Conservation (phyloP, 2,888 invertebrate genomes). For the Gari tellinella region DNA sequence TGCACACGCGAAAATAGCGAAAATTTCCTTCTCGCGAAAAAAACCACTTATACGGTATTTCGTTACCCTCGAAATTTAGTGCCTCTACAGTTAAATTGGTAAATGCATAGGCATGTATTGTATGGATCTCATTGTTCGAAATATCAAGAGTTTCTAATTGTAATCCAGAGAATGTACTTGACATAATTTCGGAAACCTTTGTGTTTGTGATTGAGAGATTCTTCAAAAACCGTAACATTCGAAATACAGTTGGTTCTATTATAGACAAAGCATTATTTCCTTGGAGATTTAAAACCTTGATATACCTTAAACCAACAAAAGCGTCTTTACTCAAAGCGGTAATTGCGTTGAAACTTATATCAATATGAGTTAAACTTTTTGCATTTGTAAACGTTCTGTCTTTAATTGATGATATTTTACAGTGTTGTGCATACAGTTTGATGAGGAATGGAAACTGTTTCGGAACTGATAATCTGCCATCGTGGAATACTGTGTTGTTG, state of each 20-base stretch:
- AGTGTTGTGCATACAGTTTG: constrained; percentile 2
- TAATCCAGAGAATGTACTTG: constrained; percentile 15
- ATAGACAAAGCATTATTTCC: not conserved
- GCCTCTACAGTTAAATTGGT: not conserved
- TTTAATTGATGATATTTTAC: not conserved
- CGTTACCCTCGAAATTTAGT: constrained; percentile 8
- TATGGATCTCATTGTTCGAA: constrained; percentile 1
- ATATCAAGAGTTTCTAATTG: constrained; percentile 6
- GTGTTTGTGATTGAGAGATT: not conserved
- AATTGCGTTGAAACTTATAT: constrained; percentile 11
- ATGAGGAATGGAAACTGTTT: not conserved
- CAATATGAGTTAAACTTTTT: not conserved
- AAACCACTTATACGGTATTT: not conserved
- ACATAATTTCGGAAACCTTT: not conserved
- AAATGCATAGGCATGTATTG: constrained; percentile 8
- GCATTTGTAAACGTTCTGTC: not conserved
- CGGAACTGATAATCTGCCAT: not conserved
- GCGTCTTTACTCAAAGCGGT: not conserved
- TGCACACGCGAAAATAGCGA: too few relatives aligned
- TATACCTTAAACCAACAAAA: not conserved
- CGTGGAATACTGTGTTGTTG: not conserved
- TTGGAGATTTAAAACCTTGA: constrained; percentile 1
- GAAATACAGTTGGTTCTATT: constrained; percentile 11
- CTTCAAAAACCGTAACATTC: not conserved
- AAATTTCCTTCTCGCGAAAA: too few relatives aligned